Evolutionary conservation across 1,140 invertebrate genomes (phyloP), one percentile per base, ranked within the genome.

Genomic region (Neelides sp.): DNA sequence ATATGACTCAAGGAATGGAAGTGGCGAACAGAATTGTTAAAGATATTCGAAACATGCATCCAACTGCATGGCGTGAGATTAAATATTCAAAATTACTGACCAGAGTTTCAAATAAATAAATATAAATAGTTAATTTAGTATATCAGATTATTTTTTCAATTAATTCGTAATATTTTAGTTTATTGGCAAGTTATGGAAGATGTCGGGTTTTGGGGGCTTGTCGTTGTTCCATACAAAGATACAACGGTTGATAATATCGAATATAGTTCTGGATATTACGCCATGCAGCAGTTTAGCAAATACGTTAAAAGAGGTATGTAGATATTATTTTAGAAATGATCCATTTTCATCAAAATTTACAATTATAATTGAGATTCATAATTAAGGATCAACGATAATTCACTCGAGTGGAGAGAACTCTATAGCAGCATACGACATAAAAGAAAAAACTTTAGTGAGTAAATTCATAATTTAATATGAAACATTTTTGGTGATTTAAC

Each of bases 181-280:
- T 57, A 57, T 26, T 57, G 55, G 55, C 55, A 57, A 49, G 50
- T 28, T 13, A 49, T 57, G 37, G 55, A 57, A 50, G 55, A 49
- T 23, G 20, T 22, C 3, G 50, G 47, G 8, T 28, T 17, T 5
- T 57, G 55, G 55, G 55, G 55, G 1, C 27, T 57, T 2, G 17
- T 57, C 3, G 50, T 47, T 41, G 36, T 57, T 41, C 55, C 50
- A 19, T 57, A 57, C 24, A 15, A 23, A 8, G 24, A 48, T 36
- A 39, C 54, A 3, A 23, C 55, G 4, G n/a, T 52, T n/a, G 50
- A 49, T 32, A 40, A 43, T n/a, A 52, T 57, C 27, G 24, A 44
- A 12, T 57, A 52, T 32, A 43, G 50, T 39, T 52, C 50, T 19
- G 55, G 55, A 13, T 57, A 49, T 39, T 53, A 49, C 22, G 41